These are phyloP conservation scores for Dreissena rostriformis DNA, from an alignment of 1,140 invertebrate genomes.

Conservation along the genomic window DNA sequence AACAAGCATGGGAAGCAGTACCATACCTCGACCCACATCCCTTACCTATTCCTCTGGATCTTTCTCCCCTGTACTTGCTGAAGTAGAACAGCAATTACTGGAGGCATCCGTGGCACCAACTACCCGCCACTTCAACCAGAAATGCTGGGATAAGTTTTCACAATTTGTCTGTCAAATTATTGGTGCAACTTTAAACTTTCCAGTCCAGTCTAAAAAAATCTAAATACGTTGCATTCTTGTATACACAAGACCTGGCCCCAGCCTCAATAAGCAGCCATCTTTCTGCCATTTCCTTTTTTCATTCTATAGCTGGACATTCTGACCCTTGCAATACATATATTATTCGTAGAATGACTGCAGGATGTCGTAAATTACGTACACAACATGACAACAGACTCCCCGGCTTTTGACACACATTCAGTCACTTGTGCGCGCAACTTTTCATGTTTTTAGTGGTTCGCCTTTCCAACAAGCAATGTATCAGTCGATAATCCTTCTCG, in stretches of 20 bases:
- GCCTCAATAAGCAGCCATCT: background rate
- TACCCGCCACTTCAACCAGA: background rate
- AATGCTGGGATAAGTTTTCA: slow-evolving; percentile 2
- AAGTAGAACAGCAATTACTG: background rate
- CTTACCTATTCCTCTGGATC: background rate
- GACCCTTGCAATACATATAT: background rate
- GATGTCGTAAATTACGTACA: background rate
- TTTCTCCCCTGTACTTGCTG: background rate
- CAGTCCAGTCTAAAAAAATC: background rate
- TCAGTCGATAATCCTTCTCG: background rate
- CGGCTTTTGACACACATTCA: background rate
- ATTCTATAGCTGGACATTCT: background rate
- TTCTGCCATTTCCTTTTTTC: background rate
- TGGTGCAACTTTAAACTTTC: background rate
- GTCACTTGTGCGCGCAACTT: background rate
- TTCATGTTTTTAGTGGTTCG: background rate
- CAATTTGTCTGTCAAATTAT: background rate
- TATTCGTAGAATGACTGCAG: background rate
- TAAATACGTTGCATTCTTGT: background rate
- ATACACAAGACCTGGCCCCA: background rate
- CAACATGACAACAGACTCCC: background rate
- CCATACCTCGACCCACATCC: slow-evolving; percentile 29
- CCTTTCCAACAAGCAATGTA: background rate
- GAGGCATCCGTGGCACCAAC: background rate
- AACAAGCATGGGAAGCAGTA: background rate